These are phyloP conservation scores for Sarcophaga caerulescens DNA, from an alignment of 2,888 invertebrate species.

Conservation along the genomic window DNA sequence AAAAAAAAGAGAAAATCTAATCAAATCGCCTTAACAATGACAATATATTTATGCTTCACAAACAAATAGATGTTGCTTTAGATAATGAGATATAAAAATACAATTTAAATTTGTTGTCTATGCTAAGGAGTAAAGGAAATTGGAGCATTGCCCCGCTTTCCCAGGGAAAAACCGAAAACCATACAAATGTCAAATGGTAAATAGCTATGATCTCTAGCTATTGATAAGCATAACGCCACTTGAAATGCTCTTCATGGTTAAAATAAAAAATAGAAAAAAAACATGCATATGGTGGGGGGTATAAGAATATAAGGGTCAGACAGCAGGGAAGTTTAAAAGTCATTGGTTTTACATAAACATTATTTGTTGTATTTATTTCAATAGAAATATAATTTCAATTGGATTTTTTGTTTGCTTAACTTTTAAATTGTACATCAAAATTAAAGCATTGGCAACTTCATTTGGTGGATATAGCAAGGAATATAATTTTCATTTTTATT, in stretches of 20 bases:
- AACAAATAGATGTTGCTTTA: constrained; percentile 54
- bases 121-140: neutral
- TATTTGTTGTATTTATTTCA: neutral
- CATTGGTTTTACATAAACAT: constrained; percentile 46
- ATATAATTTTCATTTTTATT: neutral
- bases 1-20: neutral
- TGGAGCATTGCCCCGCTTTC: neutral
- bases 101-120: constrained; percentile 57
- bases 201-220: constrained; percentile 53
- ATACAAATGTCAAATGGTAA: constrained; percentile 61
- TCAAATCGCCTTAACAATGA: constrained; percentile 30
- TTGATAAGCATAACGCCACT: constrained; percentile 71
- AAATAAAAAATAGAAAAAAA: no score
- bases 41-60: constrained; percentile 24
- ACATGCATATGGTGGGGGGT: neutral
- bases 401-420: neutral
- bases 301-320: neutral
- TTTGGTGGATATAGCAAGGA: neutral
- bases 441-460: neutral
- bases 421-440: no score
- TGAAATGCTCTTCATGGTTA: constrained; percentile 68
- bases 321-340: constrained; percentile 26
- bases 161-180: constrained; percentile 15
- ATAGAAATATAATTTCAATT: neutral
- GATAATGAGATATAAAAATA: constrained; percentile 65